Conservation (phyloP, 2,113 vertebrate genomes). For the Turnix velox region DNA sequence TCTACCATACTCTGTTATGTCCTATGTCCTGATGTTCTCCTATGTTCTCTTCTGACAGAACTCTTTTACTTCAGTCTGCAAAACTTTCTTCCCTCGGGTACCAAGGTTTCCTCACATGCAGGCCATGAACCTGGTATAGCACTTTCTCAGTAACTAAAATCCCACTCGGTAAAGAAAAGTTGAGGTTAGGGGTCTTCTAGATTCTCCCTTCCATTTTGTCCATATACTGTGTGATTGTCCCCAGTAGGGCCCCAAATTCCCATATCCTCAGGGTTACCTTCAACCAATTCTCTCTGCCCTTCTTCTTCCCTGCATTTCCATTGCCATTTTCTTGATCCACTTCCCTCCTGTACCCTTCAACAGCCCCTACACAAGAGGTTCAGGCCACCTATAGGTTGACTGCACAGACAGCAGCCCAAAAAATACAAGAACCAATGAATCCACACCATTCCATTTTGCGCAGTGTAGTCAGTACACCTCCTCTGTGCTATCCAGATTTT, state of each 20-base stretch:
- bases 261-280: background rate
- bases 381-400: background rate
- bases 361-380: fast-evolving
- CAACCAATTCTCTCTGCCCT: background rate
- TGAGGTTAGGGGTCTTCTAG: background rate
- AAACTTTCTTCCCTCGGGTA: background rate
- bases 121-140: background rate
- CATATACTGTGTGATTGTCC: fast-evolving
- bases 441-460: background rate
- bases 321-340: background rate
- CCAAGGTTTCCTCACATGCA: background rate
- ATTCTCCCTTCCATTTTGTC: background rate
- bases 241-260: background rate
- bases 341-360: background rate
- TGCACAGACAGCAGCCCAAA: background rate
- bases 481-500: background rate
- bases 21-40: background rate
- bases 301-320: background rate
- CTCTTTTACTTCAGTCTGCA: background rate
- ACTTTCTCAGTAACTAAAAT: background rate
- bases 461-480: background rate
- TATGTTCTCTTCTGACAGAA: background rate
- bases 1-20: background rate
- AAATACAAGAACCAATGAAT: background rate
- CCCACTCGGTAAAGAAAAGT: background rate